phyloP scores from a whole-genome alignment of 1,140 invertebrate species.

The Dinoponera quadriceps region DNA sequence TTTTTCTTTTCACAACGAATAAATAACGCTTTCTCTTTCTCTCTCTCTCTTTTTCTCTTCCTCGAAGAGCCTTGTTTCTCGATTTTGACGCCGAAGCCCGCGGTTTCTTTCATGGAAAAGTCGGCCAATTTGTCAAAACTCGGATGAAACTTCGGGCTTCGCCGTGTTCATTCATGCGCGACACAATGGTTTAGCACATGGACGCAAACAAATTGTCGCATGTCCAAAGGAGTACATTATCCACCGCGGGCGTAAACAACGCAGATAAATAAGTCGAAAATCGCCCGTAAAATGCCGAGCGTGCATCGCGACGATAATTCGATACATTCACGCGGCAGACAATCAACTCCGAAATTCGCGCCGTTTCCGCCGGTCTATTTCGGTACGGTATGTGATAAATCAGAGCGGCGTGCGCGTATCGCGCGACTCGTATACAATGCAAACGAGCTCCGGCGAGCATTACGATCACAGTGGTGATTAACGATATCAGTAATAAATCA shows the following conservation, averaged over 20 bases:
- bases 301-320: neutral
- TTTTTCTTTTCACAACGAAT: too few species aligned
- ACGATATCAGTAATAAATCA: neutral
- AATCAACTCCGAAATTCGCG: neutral
- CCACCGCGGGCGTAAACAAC: neutral
- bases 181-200: neutral
- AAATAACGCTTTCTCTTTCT: too few species aligned
- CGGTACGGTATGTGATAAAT: neutral
- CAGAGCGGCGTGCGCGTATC: neutral
- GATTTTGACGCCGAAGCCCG: neutral
- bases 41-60: too few species aligned
- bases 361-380: neutral
- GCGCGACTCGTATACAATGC: neutral
- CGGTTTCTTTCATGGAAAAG: neutral
- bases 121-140: conserved; percentile 4
- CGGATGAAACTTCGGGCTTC: neutral
- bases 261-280: conserved; percentile 19
- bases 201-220: conserved; percentile 17
- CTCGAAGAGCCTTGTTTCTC: neutral
- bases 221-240: conserved; percentile 1
- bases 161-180: neutral
- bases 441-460: too few species aligned
- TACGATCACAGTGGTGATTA: too few species aligned
- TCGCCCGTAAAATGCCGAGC: neutral
- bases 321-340: neutral